These are phyloP conservation scores for Galendromus occidentalis DNA, from an alignment of 1,140 invertebrate species.

Conservation along the genomic window DNA sequence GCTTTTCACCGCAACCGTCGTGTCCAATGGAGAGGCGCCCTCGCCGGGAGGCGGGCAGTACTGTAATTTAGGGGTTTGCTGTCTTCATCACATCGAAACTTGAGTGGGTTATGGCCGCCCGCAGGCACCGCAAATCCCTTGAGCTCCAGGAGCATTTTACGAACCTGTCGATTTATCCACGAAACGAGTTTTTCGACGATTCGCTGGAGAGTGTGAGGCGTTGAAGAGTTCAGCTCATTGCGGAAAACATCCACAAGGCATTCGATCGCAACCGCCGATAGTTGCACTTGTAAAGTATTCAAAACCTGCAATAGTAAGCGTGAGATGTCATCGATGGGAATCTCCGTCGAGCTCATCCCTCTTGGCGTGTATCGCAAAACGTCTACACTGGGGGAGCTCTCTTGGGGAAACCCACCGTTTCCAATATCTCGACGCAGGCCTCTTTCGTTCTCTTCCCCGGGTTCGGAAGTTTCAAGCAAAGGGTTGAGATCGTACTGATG, in stretches of 20 bases:
- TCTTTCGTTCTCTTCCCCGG: neutral
- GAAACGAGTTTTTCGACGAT: neutral
- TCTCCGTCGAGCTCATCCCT: too few species aligned
- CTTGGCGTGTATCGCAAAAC: too few species aligned
- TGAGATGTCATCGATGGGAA: too few species aligned
- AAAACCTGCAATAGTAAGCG: neutral
- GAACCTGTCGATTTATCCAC: neutral
- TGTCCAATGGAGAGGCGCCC: neutral
- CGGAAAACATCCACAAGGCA: neutral
- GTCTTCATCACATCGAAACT: too few species aligned
- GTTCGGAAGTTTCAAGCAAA: neutral
- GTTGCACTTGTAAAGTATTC: neutral
- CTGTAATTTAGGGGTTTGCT: too few species aligned
- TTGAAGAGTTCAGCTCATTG: neutral
- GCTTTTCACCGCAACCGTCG: neutral
- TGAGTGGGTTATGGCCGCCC: too few species aligned
- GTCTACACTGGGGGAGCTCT: too few species aligned
- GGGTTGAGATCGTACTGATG: neutral
- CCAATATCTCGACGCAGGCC: neutral
- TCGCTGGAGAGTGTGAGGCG: neutral
- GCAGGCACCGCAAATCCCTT: too few species aligned
- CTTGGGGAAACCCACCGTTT: neutral
- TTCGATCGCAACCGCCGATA: neutral
- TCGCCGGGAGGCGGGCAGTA: neutral
- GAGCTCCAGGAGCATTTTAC: too few species aligned